Percentiles rank a stretch among this genome's conserved stretches.
These are phyloP conservation scores for Astatotilapia flaviijosephi DNA, from an alignment of 2,113 vertebrate species.

Conservation along the genomic window DNA sequence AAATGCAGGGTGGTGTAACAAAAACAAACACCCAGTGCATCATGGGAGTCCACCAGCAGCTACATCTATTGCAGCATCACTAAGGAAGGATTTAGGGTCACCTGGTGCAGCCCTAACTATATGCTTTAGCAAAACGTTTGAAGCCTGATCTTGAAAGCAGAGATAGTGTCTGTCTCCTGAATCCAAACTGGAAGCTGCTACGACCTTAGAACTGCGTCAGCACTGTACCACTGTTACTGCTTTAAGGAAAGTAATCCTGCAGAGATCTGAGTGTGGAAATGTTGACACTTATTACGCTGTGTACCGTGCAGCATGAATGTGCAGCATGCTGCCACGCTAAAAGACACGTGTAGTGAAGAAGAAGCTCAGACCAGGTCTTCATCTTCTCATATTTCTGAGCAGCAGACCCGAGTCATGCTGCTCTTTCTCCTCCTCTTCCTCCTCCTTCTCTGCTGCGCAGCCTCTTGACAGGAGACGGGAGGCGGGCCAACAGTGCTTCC, in stretches of 20 bases:
- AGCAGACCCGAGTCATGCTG: background rate
- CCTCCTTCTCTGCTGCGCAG: background rate
- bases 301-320: background rate
- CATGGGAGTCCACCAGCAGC: background rate
- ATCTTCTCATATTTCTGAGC: background rate
- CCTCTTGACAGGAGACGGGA: background rate
- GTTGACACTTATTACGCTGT: background rate
- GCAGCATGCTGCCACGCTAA: background rate
- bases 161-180: background rate
- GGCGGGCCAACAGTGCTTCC: background rate
- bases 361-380: background rate
- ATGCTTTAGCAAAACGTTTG: fast-evolving
- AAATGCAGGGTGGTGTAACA: background rate
- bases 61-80: fast-evolving
- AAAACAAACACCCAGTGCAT: background rate
- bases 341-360: background rate
- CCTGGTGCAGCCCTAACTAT: background rate
- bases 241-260: background rate
- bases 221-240: background rate
- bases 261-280: background rate
- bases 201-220: background rate
- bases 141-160: background rate
- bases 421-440: background rate
- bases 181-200: background rate
- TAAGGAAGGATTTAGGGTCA: background rate